Percentiles rank a stretch among this genome's conserved stretches.
Conservation (phyloP, 2,888 invertebrate genomes). For the Kuschelorhynchus macadamiae region DNA sequence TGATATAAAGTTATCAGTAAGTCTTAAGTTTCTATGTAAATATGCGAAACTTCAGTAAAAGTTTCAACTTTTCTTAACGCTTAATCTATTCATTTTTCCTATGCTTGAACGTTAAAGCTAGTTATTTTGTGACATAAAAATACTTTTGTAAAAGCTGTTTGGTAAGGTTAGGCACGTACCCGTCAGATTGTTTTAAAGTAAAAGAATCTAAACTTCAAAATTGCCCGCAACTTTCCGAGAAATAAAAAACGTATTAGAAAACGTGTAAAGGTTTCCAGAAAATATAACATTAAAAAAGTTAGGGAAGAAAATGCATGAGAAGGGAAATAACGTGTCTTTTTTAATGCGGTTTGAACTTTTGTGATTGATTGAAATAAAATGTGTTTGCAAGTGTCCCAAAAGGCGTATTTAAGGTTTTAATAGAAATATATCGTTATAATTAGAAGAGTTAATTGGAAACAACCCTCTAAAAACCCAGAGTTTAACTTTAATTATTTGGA, state of each 20-base stretch:
- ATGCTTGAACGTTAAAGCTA: constrained; percentile 23
- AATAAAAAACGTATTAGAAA: constrained; percentile 45
- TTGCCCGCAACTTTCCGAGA: constrained; percentile 40
- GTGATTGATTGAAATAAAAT: too few relatives aligned
- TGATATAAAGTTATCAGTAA: too few relatives aligned
- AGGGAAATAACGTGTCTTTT: too few relatives aligned
- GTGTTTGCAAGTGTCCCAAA: too few relatives aligned
- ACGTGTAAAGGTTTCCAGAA: constrained; percentile 7
- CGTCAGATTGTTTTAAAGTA: constrained; percentile 51
- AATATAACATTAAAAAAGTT: background rate
- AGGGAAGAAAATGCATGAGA: too few relatives aligned
- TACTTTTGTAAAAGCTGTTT: constrained; percentile 35
- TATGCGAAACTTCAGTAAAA: constrained; percentile 6
- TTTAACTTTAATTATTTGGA: too few relatives aligned
- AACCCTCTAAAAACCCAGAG: too few relatives aligned
- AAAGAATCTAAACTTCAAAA: constrained; percentile 49
- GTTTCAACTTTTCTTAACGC: constrained; percentile 7
- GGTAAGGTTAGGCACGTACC: constrained; percentile 43
- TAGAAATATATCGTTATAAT: too few relatives aligned
- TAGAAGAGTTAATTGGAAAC: too few relatives aligned
- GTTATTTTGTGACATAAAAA: constrained; percentile 41
- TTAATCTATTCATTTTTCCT: constrained; percentile 21
- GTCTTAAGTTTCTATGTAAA: too few relatives aligned
- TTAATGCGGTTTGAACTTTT: too few relatives aligned
- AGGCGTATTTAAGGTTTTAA: too few relatives aligned